Conservation (phyloP, 2,113 vertebrate species). For the Prinia subflava region DNA sequence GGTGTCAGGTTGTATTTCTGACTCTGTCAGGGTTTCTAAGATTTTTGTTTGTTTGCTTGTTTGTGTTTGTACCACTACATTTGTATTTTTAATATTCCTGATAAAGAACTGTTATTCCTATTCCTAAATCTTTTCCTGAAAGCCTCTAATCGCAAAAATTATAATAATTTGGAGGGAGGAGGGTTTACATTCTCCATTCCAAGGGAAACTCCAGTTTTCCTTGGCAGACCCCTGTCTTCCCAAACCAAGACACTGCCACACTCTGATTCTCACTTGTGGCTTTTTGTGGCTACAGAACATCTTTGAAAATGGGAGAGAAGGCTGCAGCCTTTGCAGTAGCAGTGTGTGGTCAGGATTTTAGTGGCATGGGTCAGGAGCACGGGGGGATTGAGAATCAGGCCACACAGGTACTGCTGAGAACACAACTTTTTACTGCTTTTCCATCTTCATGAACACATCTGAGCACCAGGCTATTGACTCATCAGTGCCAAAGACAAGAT, state of each 20-base stretch:
- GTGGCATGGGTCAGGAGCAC: background rate
- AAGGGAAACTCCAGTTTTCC: no score
- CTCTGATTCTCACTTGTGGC: background rate
- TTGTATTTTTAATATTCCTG: no score
- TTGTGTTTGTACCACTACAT: no score
- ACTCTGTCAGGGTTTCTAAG: no score
- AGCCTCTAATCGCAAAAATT: no score
- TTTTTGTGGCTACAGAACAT: background rate
- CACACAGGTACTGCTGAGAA: background rate
- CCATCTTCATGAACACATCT: background rate
- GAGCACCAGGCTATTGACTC: fast-evolving
- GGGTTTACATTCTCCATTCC: no score
- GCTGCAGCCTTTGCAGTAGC: background rate
- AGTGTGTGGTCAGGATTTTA: background rate
- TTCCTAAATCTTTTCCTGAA: no score
- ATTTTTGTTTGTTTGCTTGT: no score
- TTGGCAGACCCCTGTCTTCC: no score
- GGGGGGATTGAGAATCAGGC: background rate
- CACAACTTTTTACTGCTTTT: background rate
- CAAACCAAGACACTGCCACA: background rate
- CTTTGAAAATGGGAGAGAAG: background rate
- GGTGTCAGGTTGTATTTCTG: no score
- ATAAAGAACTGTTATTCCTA: no score
- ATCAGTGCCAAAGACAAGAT: background rate
- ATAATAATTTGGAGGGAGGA: no score